Conservation (phyloP, 2,113 vertebrate species). For the Raphicerus campestris region DNA sequence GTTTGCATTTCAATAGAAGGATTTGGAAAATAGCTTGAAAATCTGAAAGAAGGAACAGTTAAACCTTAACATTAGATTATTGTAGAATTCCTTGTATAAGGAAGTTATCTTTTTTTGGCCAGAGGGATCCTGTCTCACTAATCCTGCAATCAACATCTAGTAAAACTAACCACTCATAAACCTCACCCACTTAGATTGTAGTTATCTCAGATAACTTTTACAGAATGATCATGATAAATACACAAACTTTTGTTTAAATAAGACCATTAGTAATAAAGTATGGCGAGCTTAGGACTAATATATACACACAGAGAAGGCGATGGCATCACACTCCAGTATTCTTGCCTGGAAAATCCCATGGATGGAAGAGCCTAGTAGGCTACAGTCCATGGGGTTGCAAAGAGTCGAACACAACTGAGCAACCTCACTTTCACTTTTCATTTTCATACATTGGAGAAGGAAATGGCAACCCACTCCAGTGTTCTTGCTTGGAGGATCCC, state of each 20-base stretch:
- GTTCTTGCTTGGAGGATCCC: no score
- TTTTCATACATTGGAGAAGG: no score
- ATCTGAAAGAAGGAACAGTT: neutral
- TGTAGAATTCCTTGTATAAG: neutral
- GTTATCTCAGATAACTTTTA: neutral
- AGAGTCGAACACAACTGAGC: no score
- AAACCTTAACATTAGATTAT: neutral
- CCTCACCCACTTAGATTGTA: neutral
- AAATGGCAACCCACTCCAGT: no score
- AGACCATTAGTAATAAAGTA: neutral
- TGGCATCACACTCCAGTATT: no score
- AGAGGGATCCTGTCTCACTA: neutral
- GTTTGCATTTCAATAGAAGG: conserved; percentile 6
- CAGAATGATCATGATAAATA: neutral
- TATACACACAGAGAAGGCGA: neutral
- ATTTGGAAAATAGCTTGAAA: neutral
- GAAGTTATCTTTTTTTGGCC: neutral
- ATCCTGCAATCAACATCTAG: neutral
- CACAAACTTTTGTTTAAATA: neutral
- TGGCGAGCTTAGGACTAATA: neutral
- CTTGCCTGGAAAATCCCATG: no score
- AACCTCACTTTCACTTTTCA: no score
- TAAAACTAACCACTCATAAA: neutral
- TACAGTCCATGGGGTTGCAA: no score
- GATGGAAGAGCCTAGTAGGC: no score